Percentiles rank a stretch among this genome's conserved stretches.
These are phyloP conservation scores for Morpho achilles DNA, from an alignment of 2,888 invertebrate genomes.

Conservation along the genomic window DNA sequence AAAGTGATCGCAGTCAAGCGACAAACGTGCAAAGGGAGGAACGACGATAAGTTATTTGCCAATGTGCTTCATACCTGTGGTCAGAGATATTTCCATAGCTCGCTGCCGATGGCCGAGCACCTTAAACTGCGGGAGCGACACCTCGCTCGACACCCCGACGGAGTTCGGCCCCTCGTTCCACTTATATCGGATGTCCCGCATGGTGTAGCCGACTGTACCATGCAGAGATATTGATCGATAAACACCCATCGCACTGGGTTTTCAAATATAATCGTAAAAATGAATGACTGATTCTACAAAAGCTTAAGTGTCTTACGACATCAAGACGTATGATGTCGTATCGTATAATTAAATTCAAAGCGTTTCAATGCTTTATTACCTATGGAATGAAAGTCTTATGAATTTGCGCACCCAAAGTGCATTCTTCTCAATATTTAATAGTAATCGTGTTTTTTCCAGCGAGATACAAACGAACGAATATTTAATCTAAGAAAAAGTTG, in stretches of 20 bases:
- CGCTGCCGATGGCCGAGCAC: slow-evolving; percentile 97
- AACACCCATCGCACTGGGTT: slow-evolving; percentile 76
- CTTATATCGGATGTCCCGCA: slow-evolving; percentile 98
- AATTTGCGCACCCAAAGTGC: slow-evolving; percentile 31
- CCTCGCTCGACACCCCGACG: slow-evolving; percentile 96
- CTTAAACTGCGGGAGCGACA: slow-evolving; percentile 98
- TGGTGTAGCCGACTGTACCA: slow-evolving; percentile 96
- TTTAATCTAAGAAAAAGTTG: slow-evolving; percentile 13
- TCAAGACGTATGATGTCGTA: slow-evolving; percentile 29
- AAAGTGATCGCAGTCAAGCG: slow-evolving; percentile 29
- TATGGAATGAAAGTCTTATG: slow-evolving; percentile 45
- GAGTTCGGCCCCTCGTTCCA: slow-evolving; percentile 96
- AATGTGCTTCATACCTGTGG: slow-evolving; percentile 82
- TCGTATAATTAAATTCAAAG: slow-evolving; percentile 33
- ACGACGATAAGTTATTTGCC: slow-evolving; percentile 15
- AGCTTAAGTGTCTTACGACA: slow-evolving; percentile 36
- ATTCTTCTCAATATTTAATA: slow-evolving; percentile 8
- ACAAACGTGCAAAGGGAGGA: slow-evolving; percentile 37
- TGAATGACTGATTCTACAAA: slow-evolving; percentile 44
- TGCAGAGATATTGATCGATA: slow-evolving; percentile 73
- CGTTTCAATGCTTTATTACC: slow-evolving; percentile 36
- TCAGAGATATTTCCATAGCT: slow-evolving; percentile 97
- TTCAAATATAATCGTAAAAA: slow-evolving; percentile 37
- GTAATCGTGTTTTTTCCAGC: slow-evolving; percentile 22
- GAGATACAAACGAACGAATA: slow-evolving; percentile 9